Evolutionary conservation across 2,888 invertebrate species (phyloP), one percentile per base, ranked within the genome.

Genomic region (Drosophila dives): DNA sequence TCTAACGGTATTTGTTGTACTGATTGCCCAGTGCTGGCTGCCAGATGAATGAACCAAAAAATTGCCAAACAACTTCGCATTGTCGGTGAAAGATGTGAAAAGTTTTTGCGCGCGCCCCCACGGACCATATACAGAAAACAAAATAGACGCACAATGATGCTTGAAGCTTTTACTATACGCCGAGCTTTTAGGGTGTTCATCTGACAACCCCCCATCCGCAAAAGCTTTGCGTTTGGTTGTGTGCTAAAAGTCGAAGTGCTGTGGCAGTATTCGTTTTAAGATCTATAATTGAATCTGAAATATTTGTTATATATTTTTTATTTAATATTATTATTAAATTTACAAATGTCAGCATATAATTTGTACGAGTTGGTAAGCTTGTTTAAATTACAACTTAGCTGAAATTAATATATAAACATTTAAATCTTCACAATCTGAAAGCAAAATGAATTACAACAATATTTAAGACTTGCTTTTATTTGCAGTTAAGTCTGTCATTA

Each of bases 41-140:
- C 63, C 72, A 84, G 79, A 90, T 86, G 90, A 86, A 86, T 86
- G 86, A 81, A 90, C 80, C 90, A 70, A 73, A 58, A 80, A 75
- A 82, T 85, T 88, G 74, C 79, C 80, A 88, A 85, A 85, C 74
- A 88, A 73, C 76, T 79, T 75, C 68, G 69, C 76, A 84, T 79
- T 84, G 79, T 84, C 82, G 65, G 71, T 76, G 72, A 68, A 84
- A 80, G 84, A 84, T 75, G 75, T 56, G 67, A 75, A 86, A 88
- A 73, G 73, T 85, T 89, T 55, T 59, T 75, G 76, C 74, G 75
- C 60, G 61, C 69, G 17, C 67, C 67, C 67, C 67, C 72, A 63
- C 72, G 83, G 71, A 85, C 86, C 74, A 64, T 55, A 79, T 54
- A 64, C 64, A 63, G n/a, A n/a, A 36, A 48, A 53, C 53, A 48